Evolutionary conservation across 2,113 vertebrate genomes (phyloP).

Genomic region (Damaliscus lunatus): DNA sequence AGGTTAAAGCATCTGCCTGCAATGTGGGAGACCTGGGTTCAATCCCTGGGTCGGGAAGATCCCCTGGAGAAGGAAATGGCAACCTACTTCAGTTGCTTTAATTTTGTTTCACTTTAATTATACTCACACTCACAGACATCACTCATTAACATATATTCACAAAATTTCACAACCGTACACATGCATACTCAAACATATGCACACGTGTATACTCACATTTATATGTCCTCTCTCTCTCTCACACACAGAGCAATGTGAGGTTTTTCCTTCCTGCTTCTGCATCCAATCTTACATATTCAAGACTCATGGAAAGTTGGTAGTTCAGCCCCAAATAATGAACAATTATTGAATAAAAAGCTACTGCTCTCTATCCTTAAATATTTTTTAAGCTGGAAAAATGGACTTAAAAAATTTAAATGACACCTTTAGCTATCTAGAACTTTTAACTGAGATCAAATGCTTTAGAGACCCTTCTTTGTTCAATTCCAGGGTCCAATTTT

Average conservation of each 20-base stretch:
- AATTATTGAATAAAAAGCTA: not conserved
- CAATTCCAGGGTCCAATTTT: not conserved
- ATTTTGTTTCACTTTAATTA: not conserved
- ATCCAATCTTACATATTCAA: not conserved
- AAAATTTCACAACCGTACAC: not conserved
- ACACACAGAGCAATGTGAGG: not conserved
- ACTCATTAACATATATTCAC: not conserved
- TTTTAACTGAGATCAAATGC: not conserved
- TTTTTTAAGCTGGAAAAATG: not conserved
- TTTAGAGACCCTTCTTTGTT: not conserved
- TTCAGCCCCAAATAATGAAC: not conserved
- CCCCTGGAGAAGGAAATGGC: no score
- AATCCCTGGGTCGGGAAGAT: no score
- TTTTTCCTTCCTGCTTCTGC: not conserved
- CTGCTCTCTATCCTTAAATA: not conserved
- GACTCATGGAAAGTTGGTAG: not conserved
- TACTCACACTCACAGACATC: not conserved
- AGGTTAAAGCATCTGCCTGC: no score
- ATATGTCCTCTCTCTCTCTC: not conserved
- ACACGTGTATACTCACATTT: not conserved
- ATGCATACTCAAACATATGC: not conserved
- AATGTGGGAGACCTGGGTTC: no score
- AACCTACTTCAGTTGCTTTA: not conserved
- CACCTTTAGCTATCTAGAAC: not conserved
- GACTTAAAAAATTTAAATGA: not conserved